Conservation (phyloP, 2,113 vertebrate genomes). For the Anser cygnoides region DNA sequence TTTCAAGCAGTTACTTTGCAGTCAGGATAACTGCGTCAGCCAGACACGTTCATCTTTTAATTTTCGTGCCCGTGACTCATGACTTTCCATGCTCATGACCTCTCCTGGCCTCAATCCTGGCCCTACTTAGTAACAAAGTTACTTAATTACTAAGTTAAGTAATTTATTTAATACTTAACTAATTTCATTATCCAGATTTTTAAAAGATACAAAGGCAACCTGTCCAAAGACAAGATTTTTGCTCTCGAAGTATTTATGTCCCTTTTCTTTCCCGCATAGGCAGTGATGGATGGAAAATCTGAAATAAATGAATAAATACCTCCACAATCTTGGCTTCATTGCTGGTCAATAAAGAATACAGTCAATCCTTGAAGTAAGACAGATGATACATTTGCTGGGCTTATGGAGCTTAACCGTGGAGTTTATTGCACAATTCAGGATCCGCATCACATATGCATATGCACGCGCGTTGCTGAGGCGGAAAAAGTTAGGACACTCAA, state of each 20-base stretch:
- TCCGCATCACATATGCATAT: not conserved
- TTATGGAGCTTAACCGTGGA: not conserved
- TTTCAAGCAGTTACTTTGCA: not conserved
- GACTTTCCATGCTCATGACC: not conserved
- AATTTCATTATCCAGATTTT: not conserved
- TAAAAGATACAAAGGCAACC: not conserved
- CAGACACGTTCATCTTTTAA: not conserved
- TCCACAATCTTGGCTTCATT: not conserved
- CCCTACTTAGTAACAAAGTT: not conserved
- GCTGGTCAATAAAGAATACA: not conserved
- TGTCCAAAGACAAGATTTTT: not conserved
- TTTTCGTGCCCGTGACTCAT: not conserved
- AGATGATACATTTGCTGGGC: not conserved
- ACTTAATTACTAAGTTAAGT: not conserved
- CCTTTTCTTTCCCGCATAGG: not conserved
- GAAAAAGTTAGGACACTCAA: conserved; percentile 18
- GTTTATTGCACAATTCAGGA: conserved; percentile 1
- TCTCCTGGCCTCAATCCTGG: not conserved
- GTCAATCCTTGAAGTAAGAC: not conserved
- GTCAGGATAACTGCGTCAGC: not conserved
- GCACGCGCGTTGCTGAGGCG: not conserved
- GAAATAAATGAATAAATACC: not conserved
- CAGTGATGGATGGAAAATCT: not conserved
- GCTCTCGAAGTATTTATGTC: not conserved
- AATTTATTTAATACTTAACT: not conserved